phyloP scores from a whole-genome alignment of 2,888 invertebrate species.

The Aphodius granarius region DNA sequence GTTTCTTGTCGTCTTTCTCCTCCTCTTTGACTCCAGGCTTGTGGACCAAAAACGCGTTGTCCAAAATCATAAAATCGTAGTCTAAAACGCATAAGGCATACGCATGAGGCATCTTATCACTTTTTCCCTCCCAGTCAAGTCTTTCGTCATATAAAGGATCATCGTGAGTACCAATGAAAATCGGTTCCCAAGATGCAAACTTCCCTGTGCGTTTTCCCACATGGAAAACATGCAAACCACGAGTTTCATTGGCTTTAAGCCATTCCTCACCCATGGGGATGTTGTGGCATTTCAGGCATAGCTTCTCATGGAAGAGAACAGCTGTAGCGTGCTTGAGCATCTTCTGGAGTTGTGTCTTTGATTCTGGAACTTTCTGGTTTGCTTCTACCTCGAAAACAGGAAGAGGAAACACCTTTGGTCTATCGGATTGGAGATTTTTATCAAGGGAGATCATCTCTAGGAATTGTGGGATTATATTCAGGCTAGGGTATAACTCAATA shows the following conservation, averaged over 20 bases:
- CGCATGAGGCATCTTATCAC: slow-evolving; percentile 96
- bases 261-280: slow-evolving; percentile 85
- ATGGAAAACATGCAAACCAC: slow-evolving; percentile 78
- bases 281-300: slow-evolving; percentile 87
- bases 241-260: slow-evolving; percentile 73
- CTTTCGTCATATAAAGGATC: slow-evolving; percentile 90
- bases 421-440: slow-evolving; percentile 60
- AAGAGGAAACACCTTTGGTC: slow-evolving; percentile 80
- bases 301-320: slow-evolving; percentile 88
- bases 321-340: slow-evolving; percentile 79
- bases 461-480: slow-evolving; percentile 77
- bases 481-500: slow-evolving; percentile 89
- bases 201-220: slow-evolving; percentile 79
- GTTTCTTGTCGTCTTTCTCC: slow-evolving; percentile 76
- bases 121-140: slow-evolving; percentile 92
- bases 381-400: slow-evolving; percentile 85
- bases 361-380: slow-evolving; percentile 67
- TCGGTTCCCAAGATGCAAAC: slow-evolving; percentile 89
- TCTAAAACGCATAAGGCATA: slow-evolving; percentile 87
- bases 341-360: slow-evolving; percentile 67
- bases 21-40: slow-evolving; percentile 88
- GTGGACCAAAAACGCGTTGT: slow-evolving; percentile 92
- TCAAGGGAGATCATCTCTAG: slow-evolving; percentile 82
- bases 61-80: slow-evolving; percentile 90
- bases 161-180: slow-evolving; percentile 86